phyloP scores from a whole-genome alignment of 2,797 vertebrate species.

The Pangasius djambal region DNA sequence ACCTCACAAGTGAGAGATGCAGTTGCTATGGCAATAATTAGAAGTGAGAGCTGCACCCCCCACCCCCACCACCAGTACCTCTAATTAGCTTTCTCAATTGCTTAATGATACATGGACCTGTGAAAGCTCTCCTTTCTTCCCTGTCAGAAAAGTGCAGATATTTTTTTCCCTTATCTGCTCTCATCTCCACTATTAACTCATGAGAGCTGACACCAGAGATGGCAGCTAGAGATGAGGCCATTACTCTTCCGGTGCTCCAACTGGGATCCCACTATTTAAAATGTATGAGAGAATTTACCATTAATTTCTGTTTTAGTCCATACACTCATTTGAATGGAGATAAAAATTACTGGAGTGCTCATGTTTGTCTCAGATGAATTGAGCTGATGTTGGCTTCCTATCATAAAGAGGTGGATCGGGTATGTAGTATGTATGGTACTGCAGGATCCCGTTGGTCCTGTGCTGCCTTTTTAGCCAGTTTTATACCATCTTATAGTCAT shows the following conservation, averaged over 20 bases:
- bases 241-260: conserved; percentile 69
- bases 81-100: conserved; percentile 86
- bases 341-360: conserved; percentile 64
- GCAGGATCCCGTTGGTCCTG: not conserved
- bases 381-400: conserved; percentile 35
- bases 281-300: conserved; percentile 57
- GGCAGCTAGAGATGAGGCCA: conserved; percentile 74
- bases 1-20: conserved; percentile 67
- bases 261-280: conserved; percentile 66
- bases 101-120: conserved; percentile 85
- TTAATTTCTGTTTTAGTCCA: conserved; percentile 46
- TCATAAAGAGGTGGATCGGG: conserved; percentile 14
- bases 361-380: conserved; percentile 34
- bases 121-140: conserved; percentile 79
- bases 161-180: conserved; percentile 64
- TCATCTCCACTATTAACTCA: conserved; percentile 80
- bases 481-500: not conserved
- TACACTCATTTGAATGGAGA: conserved; percentile 57
- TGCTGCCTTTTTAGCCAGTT: not conserved
- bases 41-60: conserved; percentile 74
- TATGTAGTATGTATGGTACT: conserved; percentile 3
- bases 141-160: conserved; percentile 80
- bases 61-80: conserved; percentile 63
- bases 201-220: conserved; percentile 72
- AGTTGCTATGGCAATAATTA: conserved; percentile 86